Percentiles rank a stretch among this genome's conserved stretches.
phyloP scores from a whole-genome alignment of 1,140 invertebrate species.

The Proales similis region DNA sequence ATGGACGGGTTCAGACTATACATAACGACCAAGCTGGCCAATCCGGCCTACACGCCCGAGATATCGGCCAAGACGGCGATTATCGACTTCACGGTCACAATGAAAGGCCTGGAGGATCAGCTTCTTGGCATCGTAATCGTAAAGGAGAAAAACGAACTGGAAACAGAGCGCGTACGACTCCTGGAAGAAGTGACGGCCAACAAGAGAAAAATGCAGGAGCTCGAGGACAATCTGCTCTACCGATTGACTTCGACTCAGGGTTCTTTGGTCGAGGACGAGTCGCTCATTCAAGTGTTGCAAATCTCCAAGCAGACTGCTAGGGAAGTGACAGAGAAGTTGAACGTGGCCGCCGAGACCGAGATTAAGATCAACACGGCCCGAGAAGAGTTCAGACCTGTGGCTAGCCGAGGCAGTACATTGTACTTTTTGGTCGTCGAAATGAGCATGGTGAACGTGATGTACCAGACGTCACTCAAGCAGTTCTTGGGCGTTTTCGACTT shows the following conservation, averaged over 20 bases:
- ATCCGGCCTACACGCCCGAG: constrained; percentile 91
- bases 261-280: constrained; percentile 88
- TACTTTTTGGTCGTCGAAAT: constrained; percentile 96
- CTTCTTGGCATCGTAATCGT: constrained; percentile 81
- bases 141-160: constrained; percentile 86
- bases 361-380: constrained; percentile 84
- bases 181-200: constrained; percentile 93
- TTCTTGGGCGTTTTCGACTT: constrained; percentile 83
- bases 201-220: constrained; percentile 86
- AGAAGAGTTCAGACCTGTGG: constrained; percentile 88
- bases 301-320: constrained; percentile 86
- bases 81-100: constrained; percentile 94
- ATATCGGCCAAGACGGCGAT: constrained; percentile 91
- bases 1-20: constrained; percentile 91
- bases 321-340: constrained; percentile 86
- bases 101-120: constrained; percentile 91
- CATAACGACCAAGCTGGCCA: constrained; percentile 88
- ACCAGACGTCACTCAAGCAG: constrained; percentile 90
- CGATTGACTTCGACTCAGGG: constrained; percentile 82
- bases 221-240: constrained; percentile 81
- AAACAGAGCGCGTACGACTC: constrained; percentile 79
- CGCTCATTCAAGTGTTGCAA: constrained; percentile 79
- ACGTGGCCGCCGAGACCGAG: constrained; percentile 81
- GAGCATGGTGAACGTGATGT: constrained; percentile 92
- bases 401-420: constrained; percentile 79